Conservation (phyloP, 2,113 vertebrate species). For the Chaenocephalus aceratus region DNA sequence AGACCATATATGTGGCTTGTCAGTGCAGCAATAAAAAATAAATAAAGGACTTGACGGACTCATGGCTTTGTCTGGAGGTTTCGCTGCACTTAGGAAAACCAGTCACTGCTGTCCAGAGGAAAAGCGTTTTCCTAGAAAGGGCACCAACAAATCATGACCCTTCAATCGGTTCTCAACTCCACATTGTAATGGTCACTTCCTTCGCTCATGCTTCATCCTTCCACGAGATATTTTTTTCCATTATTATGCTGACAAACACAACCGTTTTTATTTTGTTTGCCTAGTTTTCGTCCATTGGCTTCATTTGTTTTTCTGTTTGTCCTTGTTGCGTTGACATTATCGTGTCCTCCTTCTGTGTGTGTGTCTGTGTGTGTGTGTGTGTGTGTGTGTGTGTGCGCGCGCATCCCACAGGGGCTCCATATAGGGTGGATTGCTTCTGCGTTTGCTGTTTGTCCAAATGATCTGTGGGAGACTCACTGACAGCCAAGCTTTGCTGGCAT, state of each 20-base stretch:
- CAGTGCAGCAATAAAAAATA: slow-evolving; percentile 55
- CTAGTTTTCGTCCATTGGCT: too few relatives aligned
- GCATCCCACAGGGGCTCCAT: slow-evolving; percentile 40
- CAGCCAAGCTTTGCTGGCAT: too few relatives aligned
- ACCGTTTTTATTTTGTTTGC: too few relatives aligned
- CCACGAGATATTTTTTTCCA: too few relatives aligned
- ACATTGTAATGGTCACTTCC: too few relatives aligned
- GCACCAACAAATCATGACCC: too few relatives aligned
- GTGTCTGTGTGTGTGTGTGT: slow-evolving; percentile 2
- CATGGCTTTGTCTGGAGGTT: slow-evolving; percentile 51
- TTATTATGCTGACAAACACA: too few relatives aligned
- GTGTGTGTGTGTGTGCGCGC: slow-evolving; percentile 7
- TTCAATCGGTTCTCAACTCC: too few relatives aligned
- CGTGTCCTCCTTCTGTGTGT: neutral
- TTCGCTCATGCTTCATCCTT: too few relatives aligned
- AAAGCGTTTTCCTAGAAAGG: neutral
- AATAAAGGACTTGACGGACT: slow-evolving; percentile 50
- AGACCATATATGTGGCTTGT: slow-evolving; percentile 30
- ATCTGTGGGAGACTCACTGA: slow-evolving; percentile 52
- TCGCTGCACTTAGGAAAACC: slow-evolving; percentile 9
- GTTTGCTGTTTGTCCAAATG: slow-evolving; percentile 35
- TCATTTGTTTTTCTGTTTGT: too few relatives aligned
- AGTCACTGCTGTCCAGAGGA: slow-evolving; percentile 8
- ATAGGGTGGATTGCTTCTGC: slow-evolving; percentile 26
- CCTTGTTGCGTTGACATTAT: too few relatives aligned